Base-by-base conservation (phyloP, 2,797 vertebrate species). In the Columba guinea region DNA sequence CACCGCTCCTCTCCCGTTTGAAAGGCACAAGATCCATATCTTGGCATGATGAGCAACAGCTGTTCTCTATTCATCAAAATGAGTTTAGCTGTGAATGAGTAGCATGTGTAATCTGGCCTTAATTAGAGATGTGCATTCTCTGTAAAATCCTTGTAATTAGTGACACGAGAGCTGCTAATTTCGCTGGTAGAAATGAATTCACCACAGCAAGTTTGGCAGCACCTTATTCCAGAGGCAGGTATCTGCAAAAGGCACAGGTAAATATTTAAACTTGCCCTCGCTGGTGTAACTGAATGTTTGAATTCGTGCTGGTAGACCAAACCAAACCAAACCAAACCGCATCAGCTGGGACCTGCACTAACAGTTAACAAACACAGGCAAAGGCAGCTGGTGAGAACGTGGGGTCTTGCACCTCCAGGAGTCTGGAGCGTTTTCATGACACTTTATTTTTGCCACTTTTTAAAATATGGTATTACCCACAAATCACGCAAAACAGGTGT, bases 121-220 rank as follows among this genome's bases (percentile, higher is more conserved):
- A 55, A 86, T 76, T 12, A 84, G 83, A 71, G 75, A 87, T 84
- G 81, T 63, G 77, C 95, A 94, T 84, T 49, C 84, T 60, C 49
- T 32, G 71, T 49, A 34, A 96, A 95, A 77, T 37, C 84, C 59
- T 34, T 24, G 48, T 28, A 67, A 84, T 74, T 52, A 49, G 83
- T 12, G 37, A 74, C 76, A 79, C 23, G 24, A 94, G 92, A 70
- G 86, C 34, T 69, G 84, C 87, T 81, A 62, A 28, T 86, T 56
- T 48, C 91, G 44, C 52, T 44, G 52, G 69, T 32, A 46, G 89
- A 51, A 65, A 48, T 27, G 34, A 44, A 77, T 22, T 69, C 24
- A 71, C 41, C 78, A 35, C 51, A 37, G 28, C 5, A 27, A 51
- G 41, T 30, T 64, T 30, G 16, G 82, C 7, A 63, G 52, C 21